Evolutionary conservation across 2,113 vertebrate genomes (phyloP).

Genomic region (Megaptera novaeangliae): DNA sequence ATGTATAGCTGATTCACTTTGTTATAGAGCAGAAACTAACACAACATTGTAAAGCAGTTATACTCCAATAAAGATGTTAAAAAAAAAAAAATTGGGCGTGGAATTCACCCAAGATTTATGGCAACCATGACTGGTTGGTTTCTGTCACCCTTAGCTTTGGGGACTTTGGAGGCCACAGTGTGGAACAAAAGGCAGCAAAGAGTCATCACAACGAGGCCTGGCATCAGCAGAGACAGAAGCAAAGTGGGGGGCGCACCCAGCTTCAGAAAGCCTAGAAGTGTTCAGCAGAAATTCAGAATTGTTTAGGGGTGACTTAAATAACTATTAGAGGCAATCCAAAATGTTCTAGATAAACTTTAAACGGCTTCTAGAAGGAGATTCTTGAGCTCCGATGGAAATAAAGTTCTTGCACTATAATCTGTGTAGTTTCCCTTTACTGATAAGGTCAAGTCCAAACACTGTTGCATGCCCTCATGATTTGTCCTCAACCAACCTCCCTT

Average conservation of each 20-base stretch:
- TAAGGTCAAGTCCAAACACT: neutral
- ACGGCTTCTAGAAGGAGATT: neutral
- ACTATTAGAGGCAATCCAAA: neutral
- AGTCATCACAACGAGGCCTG: neutral
- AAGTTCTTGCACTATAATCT: neutral
- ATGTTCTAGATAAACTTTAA: neutral
- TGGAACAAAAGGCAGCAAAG: neutral
- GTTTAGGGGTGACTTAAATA: neutral
- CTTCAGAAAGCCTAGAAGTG: neutral
- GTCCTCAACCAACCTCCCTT: neutral
- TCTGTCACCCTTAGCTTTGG: neutral
- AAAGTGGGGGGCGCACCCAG: rapidly evolving
- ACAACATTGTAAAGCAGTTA: no score
- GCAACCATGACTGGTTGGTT: neutral
- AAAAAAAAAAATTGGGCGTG: neutral
- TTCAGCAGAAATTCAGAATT: neutral
- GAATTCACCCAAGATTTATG: neutral
- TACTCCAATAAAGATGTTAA: no score
- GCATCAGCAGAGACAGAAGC: neutral
- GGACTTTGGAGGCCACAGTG: neutral
- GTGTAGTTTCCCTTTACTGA: neutral
- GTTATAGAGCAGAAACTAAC: no score
- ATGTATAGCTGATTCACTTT: no score
- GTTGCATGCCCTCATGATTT: neutral
- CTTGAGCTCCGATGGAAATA: neutral